These are phyloP conservation scores for Myrmecobius fasciatus DNA, from an alignment of 2,113 vertebrate genomes.

Conservation along the genomic window DNA sequence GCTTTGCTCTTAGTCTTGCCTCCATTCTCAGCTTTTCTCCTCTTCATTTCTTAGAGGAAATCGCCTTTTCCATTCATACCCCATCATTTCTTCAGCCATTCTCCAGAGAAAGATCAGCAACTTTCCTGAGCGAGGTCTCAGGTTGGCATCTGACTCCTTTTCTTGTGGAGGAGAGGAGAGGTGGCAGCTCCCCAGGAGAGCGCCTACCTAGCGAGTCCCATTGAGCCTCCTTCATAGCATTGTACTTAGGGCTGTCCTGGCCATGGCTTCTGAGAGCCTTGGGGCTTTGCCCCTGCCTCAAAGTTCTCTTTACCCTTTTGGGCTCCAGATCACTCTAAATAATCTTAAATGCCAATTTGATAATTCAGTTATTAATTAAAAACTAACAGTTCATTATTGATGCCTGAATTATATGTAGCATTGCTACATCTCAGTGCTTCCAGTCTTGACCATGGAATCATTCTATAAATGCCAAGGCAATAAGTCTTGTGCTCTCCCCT, in stretches of 20 bases:
- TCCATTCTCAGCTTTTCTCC: background rate
- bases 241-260: background rate
- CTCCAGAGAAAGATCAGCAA: background rate
- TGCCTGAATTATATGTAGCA: background rate
- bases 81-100: slow-evolving; percentile 4
- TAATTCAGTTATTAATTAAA: background rate
- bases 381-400: background rate
- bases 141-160: background rate
- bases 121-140: background rate
- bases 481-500: background rate
- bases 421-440: background rate
- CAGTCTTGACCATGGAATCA: background rate
- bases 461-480: background rate
- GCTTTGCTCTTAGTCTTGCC: no score
- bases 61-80: background rate
- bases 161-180: no score
- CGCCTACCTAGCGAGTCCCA: background rate
- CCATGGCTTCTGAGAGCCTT: background rate
- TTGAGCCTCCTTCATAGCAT: background rate
- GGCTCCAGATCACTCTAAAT: background rate
- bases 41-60: background rate
- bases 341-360: background rate
- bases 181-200: background rate
- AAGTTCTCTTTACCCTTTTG: background rate
- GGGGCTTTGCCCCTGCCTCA: background rate